These are phyloP conservation scores for Pediacus dermestoides DNA, from an alignment of 2,888 invertebrate genomes.

Conservation along the genomic window DNA sequence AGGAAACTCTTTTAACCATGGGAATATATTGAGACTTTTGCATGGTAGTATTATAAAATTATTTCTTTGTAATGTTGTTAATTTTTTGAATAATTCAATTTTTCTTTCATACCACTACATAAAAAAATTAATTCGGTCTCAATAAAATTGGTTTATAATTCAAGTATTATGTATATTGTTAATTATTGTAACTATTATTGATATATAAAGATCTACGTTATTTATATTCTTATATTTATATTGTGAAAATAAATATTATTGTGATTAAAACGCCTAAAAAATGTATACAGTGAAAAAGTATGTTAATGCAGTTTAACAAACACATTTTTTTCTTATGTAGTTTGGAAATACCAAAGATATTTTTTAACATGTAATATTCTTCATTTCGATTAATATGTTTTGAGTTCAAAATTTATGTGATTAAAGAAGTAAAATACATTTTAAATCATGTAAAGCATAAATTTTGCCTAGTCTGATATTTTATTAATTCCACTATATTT, in stretches of 20 bases:
- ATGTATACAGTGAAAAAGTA: neutral
- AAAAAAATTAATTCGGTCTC: slow-evolving; percentile 7
- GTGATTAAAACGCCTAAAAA: slow-evolving; percentile 16
- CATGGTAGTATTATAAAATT: too few relatives aligned
- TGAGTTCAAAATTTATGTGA: slow-evolving; percentile 2
- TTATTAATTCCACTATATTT: slow-evolving; percentile 14
- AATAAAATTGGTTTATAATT: slow-evolving; percentile 14
- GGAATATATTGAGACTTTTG: too few relatives aligned
- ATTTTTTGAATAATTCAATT: slow-evolving; percentile 10
- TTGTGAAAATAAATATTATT: slow-evolving; percentile 15
- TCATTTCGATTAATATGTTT: neutral
- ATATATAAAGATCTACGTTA: slow-evolving; percentile 18
- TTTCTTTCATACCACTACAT: slow-evolving; percentile 14
- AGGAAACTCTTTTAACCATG: too few relatives aligned
- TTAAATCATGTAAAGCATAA: too few relatives aligned
- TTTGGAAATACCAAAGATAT: slow-evolving; percentile 9
- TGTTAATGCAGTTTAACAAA: slow-evolving; percentile 7
- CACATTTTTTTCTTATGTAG: slow-evolving; percentile 14
- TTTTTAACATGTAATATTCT: neutral
- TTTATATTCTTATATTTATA: slow-evolving; percentile 17
- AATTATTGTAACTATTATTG: slow-evolving; percentile 2
- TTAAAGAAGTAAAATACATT: neutral
- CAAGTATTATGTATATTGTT: slow-evolving; percentile 21
- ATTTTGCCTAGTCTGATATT: slow-evolving; percentile 42
- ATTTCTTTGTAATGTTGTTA: slow-evolving; percentile 10